Base-by-base conservation (phyloP, 1,140 invertebrate genomes). In the Trachelipus rathkii region DNA sequence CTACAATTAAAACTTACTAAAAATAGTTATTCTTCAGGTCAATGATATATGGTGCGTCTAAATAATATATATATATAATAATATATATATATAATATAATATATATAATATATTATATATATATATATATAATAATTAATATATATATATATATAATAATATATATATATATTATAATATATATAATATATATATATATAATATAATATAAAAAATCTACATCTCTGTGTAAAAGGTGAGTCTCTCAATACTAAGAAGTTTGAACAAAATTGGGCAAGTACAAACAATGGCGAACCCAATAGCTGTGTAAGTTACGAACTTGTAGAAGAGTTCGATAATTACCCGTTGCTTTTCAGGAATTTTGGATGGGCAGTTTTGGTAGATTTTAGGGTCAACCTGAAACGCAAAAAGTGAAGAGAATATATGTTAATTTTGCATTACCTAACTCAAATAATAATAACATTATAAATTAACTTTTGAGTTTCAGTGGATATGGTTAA, bases 191-290 rank as follows among this genome's bases (percentile, higher is more conserved):
- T 60, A 60, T 60, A 60, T 60, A 60, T 60, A 60, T 60, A 60
- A 60, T 60, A 60, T 60, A 60, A 60, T 60, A 60, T 19, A 15
- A 3, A 60, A 15, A 4, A 19, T 19, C 50, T 60, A 94, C 78
- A 95, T 89, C 88, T 95, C 93, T 6, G 92, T 93, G 82, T 92
- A 94, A 86, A 93, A 94, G 3, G 92, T 91, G 0, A 90, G 89
- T 82, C 93, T 84, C 84, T 93, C 92, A 77, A 96, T 93, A 70
- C 88, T 88, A 43, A 95, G 84, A 72, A 90, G 85, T 67, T 89
- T 86, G 85, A 95, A 95, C 7, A 93, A 86, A 81, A 90, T 89
- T 6, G 94, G 94, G 78, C 93, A 86, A n/a, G 92, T 82, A 85
- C 91, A 93, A 8, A 91, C 87, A 4, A 90, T 91, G 84, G 90